phyloP scores from a whole-genome alignment of 2,888 invertebrate genomes.

The Nemoura dubitans region DNA sequence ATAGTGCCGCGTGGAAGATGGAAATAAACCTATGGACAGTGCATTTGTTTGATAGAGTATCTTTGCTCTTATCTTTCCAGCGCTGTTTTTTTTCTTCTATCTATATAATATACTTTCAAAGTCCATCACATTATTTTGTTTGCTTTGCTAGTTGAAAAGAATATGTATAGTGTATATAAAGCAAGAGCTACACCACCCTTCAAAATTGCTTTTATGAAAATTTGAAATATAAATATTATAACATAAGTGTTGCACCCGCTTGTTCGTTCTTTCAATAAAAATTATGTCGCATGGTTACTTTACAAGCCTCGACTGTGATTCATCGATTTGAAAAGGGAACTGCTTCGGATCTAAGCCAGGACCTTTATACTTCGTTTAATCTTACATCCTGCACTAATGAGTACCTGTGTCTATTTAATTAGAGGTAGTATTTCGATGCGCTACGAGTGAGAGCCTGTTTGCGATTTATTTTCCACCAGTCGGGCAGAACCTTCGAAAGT shows the following conservation, averaged over 20 bases:
- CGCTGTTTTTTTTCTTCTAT: background rate
- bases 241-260: background rate
- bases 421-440: background rate
- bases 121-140: constrained; percentile 4
- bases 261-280: background rate
- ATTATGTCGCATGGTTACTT: too few species aligned
- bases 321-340: too few species aligned
- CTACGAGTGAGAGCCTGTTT: background rate
- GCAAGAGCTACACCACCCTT: background rate
- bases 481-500: background rate
- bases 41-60: constrained; percentile 4
- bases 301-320: too few species aligned
- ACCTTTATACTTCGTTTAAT: too few species aligned
- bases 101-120: background rate
- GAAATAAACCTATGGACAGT: constrained; percentile 12
- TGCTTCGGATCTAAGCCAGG: too few species aligned
- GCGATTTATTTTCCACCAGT: background rate
- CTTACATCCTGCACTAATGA: too few species aligned
- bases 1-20: background rate
- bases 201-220: background rate
- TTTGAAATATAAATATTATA: background rate
- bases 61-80: background rate
- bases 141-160: background rate
- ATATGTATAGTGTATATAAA: background rate
- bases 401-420: too few species aligned